phyloP scores from a whole-genome alignment of 2,113 vertebrate species.

The Empidonax alnorum region DNA sequence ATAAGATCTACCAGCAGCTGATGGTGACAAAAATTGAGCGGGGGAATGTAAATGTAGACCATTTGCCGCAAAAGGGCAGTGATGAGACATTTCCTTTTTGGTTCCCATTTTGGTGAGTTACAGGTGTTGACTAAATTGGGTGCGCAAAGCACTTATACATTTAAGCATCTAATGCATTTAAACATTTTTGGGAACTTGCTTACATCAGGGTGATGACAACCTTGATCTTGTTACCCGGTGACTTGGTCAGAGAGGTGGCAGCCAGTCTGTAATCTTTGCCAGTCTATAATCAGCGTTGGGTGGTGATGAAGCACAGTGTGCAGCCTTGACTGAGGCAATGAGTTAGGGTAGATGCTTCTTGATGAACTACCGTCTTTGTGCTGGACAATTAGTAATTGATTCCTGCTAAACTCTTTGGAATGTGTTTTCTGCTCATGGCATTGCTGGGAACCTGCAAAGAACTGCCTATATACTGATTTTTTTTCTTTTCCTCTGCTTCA shows the following conservation, averaged over 20 bases:
- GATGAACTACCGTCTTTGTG: conserved; percentile 43
- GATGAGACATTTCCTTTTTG: background rate
- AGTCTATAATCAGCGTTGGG: conserved; percentile 50
- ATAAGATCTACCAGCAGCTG: background rate
- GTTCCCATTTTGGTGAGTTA: background rate
- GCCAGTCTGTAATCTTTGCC: background rate
- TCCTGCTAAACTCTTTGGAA: conserved; percentile 61
- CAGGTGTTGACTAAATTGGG: background rate
- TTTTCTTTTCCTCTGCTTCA: conserved; percentile 59
- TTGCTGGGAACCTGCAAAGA: background rate
- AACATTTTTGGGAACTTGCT: conserved; percentile 24
- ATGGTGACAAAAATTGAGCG: background rate
- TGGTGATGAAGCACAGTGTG: conserved; percentile 55
- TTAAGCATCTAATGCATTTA: background rate
- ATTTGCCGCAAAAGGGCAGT: background rate
- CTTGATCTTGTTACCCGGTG: conserved; percentile 15
- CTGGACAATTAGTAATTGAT: conserved; percentile 62
- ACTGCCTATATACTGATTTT: background rate
- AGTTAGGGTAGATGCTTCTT: conserved; percentile 61
- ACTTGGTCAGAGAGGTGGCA: conserved; percentile 36
- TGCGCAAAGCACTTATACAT: background rate
- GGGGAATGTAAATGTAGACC: background rate
- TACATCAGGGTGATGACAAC: background rate
- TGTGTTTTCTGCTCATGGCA: conserved; percentile 42
- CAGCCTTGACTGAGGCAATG: conserved; percentile 51